Conservation (phyloP, 2,888 invertebrate genomes). For the Hyppa rectilinea region DNA sequence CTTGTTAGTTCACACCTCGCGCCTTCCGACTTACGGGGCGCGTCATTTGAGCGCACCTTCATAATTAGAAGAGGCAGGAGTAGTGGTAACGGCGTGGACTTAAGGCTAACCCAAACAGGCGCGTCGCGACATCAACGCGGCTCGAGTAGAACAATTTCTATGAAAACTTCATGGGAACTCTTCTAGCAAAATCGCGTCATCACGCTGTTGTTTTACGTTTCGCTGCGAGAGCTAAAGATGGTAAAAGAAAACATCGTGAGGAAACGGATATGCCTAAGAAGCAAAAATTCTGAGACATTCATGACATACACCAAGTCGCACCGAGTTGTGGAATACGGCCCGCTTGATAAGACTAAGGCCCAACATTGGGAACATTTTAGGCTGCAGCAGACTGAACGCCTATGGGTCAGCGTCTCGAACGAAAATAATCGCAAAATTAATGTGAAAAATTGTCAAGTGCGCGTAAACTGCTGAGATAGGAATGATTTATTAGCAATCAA, state of each 20-base stretch:
- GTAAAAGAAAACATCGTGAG: neutral
- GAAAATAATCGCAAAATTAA: neutral
- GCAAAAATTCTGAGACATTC: neutral
- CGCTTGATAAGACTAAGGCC: neutral
- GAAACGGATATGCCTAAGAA: neutral
- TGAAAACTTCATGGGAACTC: too few species aligned
- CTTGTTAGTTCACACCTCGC: constrained; percentile 64
- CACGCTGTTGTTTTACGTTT: too few species aligned
- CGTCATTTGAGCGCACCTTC: constrained; percentile 40
- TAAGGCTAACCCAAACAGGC: too few species aligned
- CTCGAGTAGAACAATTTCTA: too few species aligned
- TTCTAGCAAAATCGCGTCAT: too few species aligned
- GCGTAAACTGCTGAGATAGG: neutral
- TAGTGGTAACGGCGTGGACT: neutral
- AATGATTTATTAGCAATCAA: neutral
- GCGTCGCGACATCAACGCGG: too few species aligned
- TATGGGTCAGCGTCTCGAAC: neutral
- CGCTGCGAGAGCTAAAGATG: too few species aligned
- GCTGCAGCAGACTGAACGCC: neutral
- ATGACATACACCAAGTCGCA: neutral
- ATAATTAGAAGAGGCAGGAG: constrained; percentile 45
- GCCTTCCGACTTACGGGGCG: constrained; percentile 52
- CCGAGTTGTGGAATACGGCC: neutral
- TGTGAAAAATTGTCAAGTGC: neutral
- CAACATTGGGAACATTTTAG: neutral